Evolutionary conservation across 2,888 invertebrate species (phyloP).

Genomic region (Ochropleura leucogaster): DNA sequence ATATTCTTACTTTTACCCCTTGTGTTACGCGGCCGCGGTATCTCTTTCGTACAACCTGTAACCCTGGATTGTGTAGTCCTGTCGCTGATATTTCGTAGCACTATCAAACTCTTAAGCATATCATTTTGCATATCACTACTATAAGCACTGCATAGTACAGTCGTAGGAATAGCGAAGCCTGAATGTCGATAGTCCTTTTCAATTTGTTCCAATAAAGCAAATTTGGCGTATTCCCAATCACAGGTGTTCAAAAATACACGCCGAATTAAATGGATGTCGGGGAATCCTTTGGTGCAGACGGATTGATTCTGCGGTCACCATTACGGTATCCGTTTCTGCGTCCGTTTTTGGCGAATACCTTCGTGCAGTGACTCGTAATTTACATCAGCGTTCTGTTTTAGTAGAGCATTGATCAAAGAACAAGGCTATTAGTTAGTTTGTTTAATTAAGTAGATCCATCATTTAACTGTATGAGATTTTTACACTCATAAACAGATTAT

Average conservation of each 20-base stretch:
- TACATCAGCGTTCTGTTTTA: constrained; percentile 7
- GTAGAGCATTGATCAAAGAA: constrained; percentile 17
- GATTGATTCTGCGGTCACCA: constrained; percentile 34
- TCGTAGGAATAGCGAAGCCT: constrained; percentile 7
- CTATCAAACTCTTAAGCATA: background rate
- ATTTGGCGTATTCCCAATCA: constrained; percentile 3
- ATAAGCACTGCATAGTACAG: background rate
- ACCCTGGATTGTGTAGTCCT: too few relatives aligned
- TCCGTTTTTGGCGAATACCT: constrained; percentile 23
- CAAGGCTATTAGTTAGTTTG: background rate
- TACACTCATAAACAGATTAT: too few relatives aligned
- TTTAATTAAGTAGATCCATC: background rate
- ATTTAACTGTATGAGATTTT: background rate
- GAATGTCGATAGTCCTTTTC: constrained; percentile 2
- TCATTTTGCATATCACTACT: too few relatives aligned
- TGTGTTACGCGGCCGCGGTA: too few relatives aligned
- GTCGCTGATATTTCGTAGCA: too few relatives aligned
- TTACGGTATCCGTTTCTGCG: constrained; percentile 7
- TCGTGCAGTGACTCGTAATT: constrained; percentile 22
- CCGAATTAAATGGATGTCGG: constrained; percentile 13
- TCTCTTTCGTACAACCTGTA: too few relatives aligned
- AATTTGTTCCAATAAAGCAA: background rate
- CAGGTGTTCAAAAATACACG: constrained; percentile 44
- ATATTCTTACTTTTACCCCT: too few relatives aligned
- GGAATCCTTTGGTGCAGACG: constrained; percentile 35